Evolutionary conservation across 2,888 invertebrate species (phyloP), one percentile per base, ranked within the genome.

Genomic region (Carterocephalus palaemon): DNA sequence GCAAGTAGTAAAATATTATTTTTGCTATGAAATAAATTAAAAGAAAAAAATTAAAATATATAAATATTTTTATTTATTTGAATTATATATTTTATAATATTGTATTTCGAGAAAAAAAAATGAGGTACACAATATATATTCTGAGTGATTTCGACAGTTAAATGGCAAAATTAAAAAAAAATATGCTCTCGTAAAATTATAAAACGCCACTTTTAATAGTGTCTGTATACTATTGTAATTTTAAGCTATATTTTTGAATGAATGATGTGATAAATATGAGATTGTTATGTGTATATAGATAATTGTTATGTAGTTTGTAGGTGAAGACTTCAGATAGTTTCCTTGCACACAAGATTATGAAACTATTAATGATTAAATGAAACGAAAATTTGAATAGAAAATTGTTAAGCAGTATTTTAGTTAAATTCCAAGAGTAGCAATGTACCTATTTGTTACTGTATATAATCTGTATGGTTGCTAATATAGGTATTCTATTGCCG

Each of bases 201-300:
- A n/a, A n/a, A 54, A 53, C 36, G 55, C 60, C 52, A 51, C 58
- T 58, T 50, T 52, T 22, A 51, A 49, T 56, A 43, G 55, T 61
- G 65, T 65, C 64, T 49, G 49, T 53, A 60, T 53, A 38, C 23
- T 46, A 41, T 42, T 49, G 43, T 66, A 60, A 56, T 47, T 16
- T 53, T 70, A 67, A 67, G 64, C 42, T 67, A 67, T 74, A 75
- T 73, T 75, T 77, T 77, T 76, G 82, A 76, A 82, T 84, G 84
- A 77, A 79, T 79, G 78, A 78, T 80, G 82, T 83, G 83, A 82
- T 82, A 81, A 54, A 71, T 62, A 64, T 70, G 74, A 80, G 69
- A 79, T 80, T 79, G 70, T 72, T 62, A 70, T 54, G 59, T 79
- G 74, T 81, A 75, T 63, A 78, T 75, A 76, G 52, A 51, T 49